Evolutionary conservation across 1,140 invertebrate species (phyloP).

Genomic region (Ruditapes philippinarum): DNA sequence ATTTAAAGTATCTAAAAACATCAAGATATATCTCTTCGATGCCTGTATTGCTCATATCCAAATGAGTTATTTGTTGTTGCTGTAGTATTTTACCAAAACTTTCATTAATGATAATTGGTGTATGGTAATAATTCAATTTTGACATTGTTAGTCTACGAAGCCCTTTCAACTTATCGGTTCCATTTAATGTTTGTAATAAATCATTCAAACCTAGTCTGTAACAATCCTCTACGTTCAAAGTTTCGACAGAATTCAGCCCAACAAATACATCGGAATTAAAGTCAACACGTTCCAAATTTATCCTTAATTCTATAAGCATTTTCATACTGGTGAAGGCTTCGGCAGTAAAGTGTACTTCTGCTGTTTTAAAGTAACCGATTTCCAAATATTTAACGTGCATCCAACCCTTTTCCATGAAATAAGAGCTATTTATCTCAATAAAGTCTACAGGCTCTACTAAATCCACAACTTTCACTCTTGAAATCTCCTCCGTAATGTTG

Average conservation of each 20-base stretch:
- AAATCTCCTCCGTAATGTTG: background rate
- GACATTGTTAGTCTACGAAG: background rate
- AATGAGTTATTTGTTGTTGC: background rate
- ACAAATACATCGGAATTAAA: background rate
- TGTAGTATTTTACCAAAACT: background rate
- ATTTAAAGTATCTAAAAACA: background rate
- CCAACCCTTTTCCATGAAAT: background rate
- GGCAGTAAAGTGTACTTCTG: background rate
- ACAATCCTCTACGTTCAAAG: background rate
- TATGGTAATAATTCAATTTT: background rate
- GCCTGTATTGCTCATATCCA: background rate
- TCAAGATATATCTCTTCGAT: no score
- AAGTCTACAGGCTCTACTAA: background rate
- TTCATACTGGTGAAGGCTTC: background rate
- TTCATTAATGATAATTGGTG: background rate
- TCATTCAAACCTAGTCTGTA: background rate
- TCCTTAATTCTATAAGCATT: background rate
- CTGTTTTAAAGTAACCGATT: background rate
- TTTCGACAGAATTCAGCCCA: background rate
- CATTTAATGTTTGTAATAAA: background rate
- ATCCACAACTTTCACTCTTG: background rate
- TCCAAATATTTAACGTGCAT: background rate
- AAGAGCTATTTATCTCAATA: background rate
- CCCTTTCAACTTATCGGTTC: background rate
- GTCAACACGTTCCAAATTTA: background rate